Percentiles rank a stretch among this genome's conserved stretches.
These are phyloP conservation scores for Amphiprion percula DNA, from an alignment of 2,113 vertebrate genomes.

Conservation along the genomic window DNA sequence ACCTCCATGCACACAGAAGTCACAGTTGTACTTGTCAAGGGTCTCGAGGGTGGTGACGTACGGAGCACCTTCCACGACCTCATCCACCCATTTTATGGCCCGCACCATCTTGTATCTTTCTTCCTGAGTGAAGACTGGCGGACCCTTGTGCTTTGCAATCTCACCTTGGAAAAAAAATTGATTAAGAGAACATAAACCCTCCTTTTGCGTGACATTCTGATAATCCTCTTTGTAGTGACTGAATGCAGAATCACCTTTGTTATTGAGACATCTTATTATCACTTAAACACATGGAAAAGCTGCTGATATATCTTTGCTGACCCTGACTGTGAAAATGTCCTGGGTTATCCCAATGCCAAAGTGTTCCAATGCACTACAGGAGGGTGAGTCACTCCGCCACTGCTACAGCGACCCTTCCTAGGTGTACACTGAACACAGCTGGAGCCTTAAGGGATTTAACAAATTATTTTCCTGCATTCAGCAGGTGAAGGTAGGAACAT, in stretches of 20 bases:
- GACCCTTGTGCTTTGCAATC: conserved; percentile 97
- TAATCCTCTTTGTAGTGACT: not conserved
- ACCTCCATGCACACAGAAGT: conserved; percentile 99
- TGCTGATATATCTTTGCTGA: conserved; percentile 4
- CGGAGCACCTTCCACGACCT: conserved; percentile 94
- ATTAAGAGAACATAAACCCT: not conserved
- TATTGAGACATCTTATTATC: not conserved
- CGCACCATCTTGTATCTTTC: conserved; percentile 97
- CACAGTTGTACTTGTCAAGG: conserved; percentile 93
- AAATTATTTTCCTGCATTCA: not conserved
- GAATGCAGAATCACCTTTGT: not conserved
- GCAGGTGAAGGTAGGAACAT: not conserved
- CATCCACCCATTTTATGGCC: conserved; percentile 99
- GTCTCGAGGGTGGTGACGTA: conserved; percentile 97
- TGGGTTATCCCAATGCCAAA: conserved; percentile 32
- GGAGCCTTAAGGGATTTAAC: not conserved
- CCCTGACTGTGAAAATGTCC: conserved; percentile 4
- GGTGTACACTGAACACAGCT: conserved; percentile 13
- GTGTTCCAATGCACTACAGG: conserved; percentile 10
- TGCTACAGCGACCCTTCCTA: conserved; percentile 8
- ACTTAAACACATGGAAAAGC: conserved; percentile 1
- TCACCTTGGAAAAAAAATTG: conserved; percentile 84
- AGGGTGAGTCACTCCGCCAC: not conserved
- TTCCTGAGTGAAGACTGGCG: conserved; percentile 96
- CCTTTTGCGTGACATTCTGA: not conserved